Conservation (phyloP, 2,888 invertebrate species). For the Apamea sordens region DNA sequence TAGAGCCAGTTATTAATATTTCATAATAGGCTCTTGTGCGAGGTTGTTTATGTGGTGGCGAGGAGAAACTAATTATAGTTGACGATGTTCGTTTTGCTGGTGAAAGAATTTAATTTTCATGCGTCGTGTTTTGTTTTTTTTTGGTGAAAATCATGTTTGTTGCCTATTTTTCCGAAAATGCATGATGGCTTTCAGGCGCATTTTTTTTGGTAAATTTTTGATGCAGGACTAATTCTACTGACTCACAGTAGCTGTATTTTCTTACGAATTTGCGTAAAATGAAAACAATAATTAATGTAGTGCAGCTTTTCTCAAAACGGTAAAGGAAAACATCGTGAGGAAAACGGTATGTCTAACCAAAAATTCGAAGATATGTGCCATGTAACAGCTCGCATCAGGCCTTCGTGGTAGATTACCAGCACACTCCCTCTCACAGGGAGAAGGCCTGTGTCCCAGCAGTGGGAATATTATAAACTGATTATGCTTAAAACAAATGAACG, state of each 20-base stretch:
- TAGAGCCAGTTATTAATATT: slow-evolving; percentile 81
- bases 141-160: not conserved
- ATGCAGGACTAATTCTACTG: too few relatives aligned
- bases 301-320: not conserved
- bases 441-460: not conserved
- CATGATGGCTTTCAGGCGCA: too few relatives aligned
- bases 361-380: not conserved
- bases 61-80: slow-evolving; percentile 66
- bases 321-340: not conserved
- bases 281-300: not conserved
- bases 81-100: slow-evolving; percentile 12
- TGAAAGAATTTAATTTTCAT: slow-evolving; percentile 32
- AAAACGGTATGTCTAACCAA: not conserved
- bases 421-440: not conserved
- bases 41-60: slow-evolving; percentile 46
- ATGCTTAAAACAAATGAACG: not conserved
- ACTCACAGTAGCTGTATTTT: not conserved
- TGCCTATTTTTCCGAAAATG: not conserved
- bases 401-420: not conserved
- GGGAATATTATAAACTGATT: not conserved
- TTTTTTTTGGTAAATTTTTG: not conserved
- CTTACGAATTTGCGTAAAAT: not conserved
- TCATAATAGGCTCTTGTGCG: slow-evolving; percentile 76
- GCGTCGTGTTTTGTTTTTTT: not conserved
- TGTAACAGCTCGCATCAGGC: not conserved